Evolutionary conservation across 2,113 vertebrate genomes (phyloP), one percentile per base, ranked within the genome.

Genomic region (Lophochroa leadbeateri): DNA sequence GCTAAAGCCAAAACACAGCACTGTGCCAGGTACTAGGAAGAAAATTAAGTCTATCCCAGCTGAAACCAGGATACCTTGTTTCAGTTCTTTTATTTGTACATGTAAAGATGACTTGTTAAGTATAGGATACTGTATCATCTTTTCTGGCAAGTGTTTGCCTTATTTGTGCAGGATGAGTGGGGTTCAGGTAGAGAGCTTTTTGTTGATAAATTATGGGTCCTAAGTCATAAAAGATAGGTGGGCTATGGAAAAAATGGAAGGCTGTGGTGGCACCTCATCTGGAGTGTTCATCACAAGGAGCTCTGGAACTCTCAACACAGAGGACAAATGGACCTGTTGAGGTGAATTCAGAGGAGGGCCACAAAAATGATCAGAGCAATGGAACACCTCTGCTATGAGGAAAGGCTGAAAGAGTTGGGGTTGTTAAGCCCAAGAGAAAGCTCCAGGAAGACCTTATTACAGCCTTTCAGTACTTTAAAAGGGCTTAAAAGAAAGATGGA

Each of bases 191-290:
- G 43, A 24, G 16, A 60, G 28, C 0, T 17, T 70, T 79, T 61
- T 49, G 7, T 80, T 70, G 13, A 28, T 29, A 17, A 23, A 33
- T 70, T 24, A 60, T 20, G 24, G 5, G 6, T 43, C 7, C 12
- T 47, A 49, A 11, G 2, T 7, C 13, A 0, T 72, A 18, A 57
- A 57, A 46, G 9, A 10, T 7, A 44, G 31, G 4, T 16, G 7
- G 20, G 20, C 19, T 74, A 20, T 7, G n/a, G 33, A 53, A 61
- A 72, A 14, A 19, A 27, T 35, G 9, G 28, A 58, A 57, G 17
- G 3, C 10, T 46, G 6, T 33, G 21, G 17, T 25, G 11, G 17
- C 14, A 52, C 5, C 10, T 0, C 1, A 19, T 7, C 33, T 57
- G 55, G 55, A 14, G 55, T 57, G 33, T n/a, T 57, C 18, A 21